phyloP scores from a whole-genome alignment of 1,140 invertebrate species.

The Harlomillsia oculata region DNA sequence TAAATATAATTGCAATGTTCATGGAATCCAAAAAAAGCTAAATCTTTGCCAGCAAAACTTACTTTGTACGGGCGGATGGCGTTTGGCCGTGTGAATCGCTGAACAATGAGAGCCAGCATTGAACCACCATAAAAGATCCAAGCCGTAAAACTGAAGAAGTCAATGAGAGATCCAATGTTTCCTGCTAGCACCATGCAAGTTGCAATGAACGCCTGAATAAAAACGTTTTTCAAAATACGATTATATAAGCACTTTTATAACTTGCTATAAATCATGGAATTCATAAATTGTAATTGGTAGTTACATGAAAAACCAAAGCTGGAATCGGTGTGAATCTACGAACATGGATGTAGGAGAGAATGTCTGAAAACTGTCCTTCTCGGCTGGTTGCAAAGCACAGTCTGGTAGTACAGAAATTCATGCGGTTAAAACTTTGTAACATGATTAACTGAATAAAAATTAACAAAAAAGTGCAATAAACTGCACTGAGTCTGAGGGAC shows the following conservation, averaged over 20 bases:
- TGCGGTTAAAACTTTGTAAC: not conserved
- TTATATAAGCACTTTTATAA: too few relatives aligned
- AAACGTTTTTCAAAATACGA: not conserved
- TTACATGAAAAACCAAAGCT: conserved; percentile 93
- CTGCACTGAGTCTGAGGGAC: not conserved
- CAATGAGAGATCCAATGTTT: conserved; percentile 45
- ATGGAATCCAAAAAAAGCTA: not conserved
- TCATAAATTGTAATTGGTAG: conserved; percentile 36
- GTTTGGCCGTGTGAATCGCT: conserved; percentile 42
- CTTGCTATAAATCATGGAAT: too few relatives aligned
- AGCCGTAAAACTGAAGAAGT: conserved; percentile 48
- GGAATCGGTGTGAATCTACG: conserved; percentile 82
- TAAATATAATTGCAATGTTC: too few relatives aligned
- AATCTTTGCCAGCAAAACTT: not conserved
- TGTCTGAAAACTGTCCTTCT: conserved; percentile 83
- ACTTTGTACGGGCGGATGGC: conserved; percentile 38
- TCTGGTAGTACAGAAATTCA: conserved; percentile 43
- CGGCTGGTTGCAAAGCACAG: conserved; percentile 89
- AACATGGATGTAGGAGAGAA: conserved; percentile 88
- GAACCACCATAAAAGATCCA: conserved; percentile 48
- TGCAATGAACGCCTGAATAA: conserved; percentile 40
- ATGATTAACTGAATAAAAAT: not conserved
- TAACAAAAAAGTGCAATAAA: not conserved
- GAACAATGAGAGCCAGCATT: conserved; percentile 42
- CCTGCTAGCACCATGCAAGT: conserved; percentile 43